Percentiles rank a stretch among this genome's conserved stretches.
Conservation (phyloP, 2,797 vertebrate genomes). For the Tapirus indicus region DNA sequence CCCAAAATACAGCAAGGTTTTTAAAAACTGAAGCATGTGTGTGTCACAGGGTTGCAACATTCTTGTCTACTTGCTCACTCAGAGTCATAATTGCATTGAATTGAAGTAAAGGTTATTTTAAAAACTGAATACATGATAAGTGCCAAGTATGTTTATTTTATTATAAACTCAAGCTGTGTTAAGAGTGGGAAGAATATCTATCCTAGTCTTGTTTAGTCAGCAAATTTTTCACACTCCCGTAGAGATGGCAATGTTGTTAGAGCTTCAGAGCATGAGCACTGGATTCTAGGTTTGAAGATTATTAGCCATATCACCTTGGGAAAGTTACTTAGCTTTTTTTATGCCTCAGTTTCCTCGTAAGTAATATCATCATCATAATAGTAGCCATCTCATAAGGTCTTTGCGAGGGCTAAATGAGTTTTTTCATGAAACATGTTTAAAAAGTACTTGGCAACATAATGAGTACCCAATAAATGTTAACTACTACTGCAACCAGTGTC, state of each 20-base stretch:
- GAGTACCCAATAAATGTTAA: not conserved
- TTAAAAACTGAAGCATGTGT: not conserved
- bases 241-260: not conserved
- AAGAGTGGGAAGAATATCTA: not conserved
- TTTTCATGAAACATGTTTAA: not conserved
- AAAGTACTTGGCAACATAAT: not conserved
- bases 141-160: not conserved
- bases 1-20: not conserved
- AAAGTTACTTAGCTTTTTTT: not conserved
- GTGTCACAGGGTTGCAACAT: not conserved
- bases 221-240: not conserved
- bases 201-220: not conserved
- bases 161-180: not conserved
- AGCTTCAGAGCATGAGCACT: not conserved
- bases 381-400: not conserved
- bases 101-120: not conserved
- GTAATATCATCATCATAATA: not conserved
- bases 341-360: not conserved
- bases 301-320: not conserved
- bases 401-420: not conserved
- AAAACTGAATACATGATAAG: not conserved
- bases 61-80: not conserved
- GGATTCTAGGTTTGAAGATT: not conserved
- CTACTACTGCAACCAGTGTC: not conserved
- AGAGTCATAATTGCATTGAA: not conserved